These are phyloP conservation scores for Pitangus sulphuratus DNA, from an alignment of 2,797 vertebrate genomes.

Conservation along the genomic window DNA sequence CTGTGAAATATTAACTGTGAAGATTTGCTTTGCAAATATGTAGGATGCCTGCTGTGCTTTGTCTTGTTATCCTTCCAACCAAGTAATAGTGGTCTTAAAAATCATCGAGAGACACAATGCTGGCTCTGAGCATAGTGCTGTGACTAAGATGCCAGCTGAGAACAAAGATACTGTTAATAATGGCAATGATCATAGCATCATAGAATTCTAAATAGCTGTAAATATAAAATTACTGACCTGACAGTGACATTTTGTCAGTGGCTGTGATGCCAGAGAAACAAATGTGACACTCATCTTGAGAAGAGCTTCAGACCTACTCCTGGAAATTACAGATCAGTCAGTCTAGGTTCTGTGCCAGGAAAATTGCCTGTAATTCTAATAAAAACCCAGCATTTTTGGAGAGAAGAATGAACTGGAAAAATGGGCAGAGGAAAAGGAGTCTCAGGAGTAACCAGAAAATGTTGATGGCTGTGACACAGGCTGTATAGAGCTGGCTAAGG, in stretches of 20 bases:
- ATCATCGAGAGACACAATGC: not conserved
- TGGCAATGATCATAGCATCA: not conserved
- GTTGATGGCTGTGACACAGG: not conserved
- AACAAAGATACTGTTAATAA: not conserved
- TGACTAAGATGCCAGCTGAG: not conserved
- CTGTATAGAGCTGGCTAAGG: not conserved
- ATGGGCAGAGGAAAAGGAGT: not conserved
- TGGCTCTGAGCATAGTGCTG: not conserved
- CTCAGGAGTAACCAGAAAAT: not conserved
- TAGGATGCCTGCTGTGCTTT: not conserved
- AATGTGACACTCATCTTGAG: not conserved
- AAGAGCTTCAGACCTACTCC: not conserved
- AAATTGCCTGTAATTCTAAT: not conserved
- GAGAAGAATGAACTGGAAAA: not conserved
- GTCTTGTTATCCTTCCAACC: not conserved
- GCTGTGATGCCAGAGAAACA: not conserved
- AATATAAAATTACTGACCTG: not conserved
- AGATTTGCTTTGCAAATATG: not conserved
- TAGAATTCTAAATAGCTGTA: not conserved
- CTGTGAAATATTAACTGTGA: not conserved
- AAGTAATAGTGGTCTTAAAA: constrained; percentile 25
- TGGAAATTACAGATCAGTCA: not conserved
- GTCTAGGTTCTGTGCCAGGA: not conserved
- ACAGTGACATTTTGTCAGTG: not conserved
- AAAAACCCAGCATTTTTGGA: not conserved